Percentiles rank a stretch among this genome's conserved stretches.
Evolutionary conservation across 1,140 invertebrate species (phyloP).

Genomic region (Leptinotarsa texana): DNA sequence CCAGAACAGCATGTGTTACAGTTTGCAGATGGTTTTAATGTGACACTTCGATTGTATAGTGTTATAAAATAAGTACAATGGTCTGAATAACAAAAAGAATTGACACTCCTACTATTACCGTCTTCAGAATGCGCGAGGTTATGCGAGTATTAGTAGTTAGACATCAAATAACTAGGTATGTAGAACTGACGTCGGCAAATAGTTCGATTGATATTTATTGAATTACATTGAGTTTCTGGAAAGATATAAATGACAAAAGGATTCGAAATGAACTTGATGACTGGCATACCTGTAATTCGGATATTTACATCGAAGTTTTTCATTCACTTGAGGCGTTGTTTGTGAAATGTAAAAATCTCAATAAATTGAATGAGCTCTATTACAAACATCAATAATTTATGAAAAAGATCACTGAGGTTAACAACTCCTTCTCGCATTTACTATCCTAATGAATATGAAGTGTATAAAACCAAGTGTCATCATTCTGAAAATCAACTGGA

Average conservation of each 20-base stretch:
- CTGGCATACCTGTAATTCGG: too few relatives aligned
- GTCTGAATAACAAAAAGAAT: conserved; percentile 18
- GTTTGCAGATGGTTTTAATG: background rate
- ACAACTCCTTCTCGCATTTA: too few relatives aligned
- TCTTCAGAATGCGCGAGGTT: conserved; percentile 22
- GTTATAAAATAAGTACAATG: conserved; percentile 16
- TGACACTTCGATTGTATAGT: background rate
- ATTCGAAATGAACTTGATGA: too few relatives aligned
- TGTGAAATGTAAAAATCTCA: too few relatives aligned
- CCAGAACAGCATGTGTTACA: background rate
- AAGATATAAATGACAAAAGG: too few relatives aligned
- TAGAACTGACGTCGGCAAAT: conserved; percentile 11
- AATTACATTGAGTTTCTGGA: too few relatives aligned
- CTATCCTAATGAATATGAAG: too few relatives aligned
- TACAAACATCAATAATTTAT: too few relatives aligned
- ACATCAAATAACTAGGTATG: conserved; percentile 15
- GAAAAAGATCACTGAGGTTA: too few relatives aligned
- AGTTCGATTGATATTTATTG: background rate
- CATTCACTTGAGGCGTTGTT: too few relatives aligned
- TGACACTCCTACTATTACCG: conserved; percentile 8
- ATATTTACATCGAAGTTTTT: too few relatives aligned
- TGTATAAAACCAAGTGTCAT: background rate
- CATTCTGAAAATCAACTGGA: background rate
- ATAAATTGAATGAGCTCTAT: too few relatives aligned
- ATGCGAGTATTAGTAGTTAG: conserved; percentile 9